Evolutionary conservation across 2,797 vertebrate species (phyloP).

Genomic region (Pseudotriccus pelzelni): DNA sequence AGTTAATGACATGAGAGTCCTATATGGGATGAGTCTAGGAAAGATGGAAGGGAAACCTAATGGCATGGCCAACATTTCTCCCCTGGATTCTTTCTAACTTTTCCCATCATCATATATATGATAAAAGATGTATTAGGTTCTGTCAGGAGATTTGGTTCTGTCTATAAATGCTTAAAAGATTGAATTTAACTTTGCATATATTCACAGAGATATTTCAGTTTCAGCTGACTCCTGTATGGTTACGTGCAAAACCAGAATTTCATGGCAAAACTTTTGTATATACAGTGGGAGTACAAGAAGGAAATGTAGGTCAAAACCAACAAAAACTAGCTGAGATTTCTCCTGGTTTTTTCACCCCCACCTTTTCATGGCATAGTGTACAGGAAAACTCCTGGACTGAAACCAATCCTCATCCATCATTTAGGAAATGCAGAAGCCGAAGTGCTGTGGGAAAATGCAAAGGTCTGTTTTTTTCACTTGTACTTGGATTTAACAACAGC

Average conservation of each 20-base stretch:
- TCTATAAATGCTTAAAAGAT: background rate
- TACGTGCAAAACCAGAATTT: background rate
- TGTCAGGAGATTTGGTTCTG: background rate
- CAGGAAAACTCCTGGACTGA: constrained; percentile 9
- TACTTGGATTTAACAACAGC: background rate
- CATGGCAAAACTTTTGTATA: background rate
- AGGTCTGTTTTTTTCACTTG: background rate
- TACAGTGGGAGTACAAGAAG: background rate
- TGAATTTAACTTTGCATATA: background rate
- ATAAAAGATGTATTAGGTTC: background rate
- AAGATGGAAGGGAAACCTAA: background rate
- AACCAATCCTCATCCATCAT: constrained; percentile 34
- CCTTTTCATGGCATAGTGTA: constrained; percentile 2
- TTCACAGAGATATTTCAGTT: background rate
- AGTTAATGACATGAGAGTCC: background rate
- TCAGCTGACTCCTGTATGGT: background rate
- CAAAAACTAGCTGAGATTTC: background rate
- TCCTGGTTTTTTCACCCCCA: constrained; percentile 31
- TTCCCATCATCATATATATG: background rate
- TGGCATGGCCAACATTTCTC: background rate
- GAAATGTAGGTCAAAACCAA: background rate
- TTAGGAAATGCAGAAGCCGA: background rate
- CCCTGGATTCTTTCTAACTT: background rate
- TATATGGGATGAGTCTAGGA: background rate
- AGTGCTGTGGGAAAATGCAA: constrained; percentile 36